Conservation (phyloP, 1,140 invertebrate species). For the Plectus sambesii region DNA sequence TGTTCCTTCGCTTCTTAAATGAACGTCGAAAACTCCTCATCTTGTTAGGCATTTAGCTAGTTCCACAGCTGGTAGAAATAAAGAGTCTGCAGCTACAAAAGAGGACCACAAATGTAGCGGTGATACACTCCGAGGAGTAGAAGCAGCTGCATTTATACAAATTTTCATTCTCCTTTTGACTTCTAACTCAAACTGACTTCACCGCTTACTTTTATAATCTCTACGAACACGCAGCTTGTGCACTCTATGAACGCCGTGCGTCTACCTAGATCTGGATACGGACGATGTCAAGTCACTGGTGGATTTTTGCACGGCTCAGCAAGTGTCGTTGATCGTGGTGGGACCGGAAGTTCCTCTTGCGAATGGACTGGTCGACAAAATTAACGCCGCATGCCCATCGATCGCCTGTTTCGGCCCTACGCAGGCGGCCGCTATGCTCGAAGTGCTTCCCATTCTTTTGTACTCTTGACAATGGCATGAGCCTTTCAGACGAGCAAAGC, state of each 20-base stretch:
- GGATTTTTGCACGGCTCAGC: constrained; percentile 62
- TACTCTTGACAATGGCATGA: too few relatives aligned
- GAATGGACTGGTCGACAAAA: constrained; percentile 51
- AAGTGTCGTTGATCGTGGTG: constrained; percentile 68
- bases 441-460: too few relatives aligned
- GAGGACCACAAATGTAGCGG: too few relatives aligned
- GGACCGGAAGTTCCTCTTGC: constrained; percentile 90
- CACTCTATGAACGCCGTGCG: too few relatives aligned
- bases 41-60: too few relatives aligned
- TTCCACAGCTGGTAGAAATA: constrained; percentile 5
- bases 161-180: constrained; percentile 9
- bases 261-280: constrained; percentile 44
- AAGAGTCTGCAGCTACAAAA: too few relatives aligned
- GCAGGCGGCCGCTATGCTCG: constrained; percentile 23
- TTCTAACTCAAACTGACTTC: too few relatives aligned
- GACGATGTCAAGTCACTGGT: constrained; percentile 52
- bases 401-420: constrained; percentile 33
- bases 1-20: constrained; percentile 6
- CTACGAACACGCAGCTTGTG: too few relatives aligned
- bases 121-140: too few relatives aligned
- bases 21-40: constrained; percentile 9
- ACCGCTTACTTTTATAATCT: too few relatives aligned
- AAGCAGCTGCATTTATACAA: too few relatives aligned
- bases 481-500: constrained; percentile 80
- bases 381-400: constrained; percentile 1